Percentiles rank a stretch among this genome's conserved stretches.
Evolutionary conservation across 2,888 invertebrate genomes (phyloP).

Genomic region (Muscina levida): DNA sequence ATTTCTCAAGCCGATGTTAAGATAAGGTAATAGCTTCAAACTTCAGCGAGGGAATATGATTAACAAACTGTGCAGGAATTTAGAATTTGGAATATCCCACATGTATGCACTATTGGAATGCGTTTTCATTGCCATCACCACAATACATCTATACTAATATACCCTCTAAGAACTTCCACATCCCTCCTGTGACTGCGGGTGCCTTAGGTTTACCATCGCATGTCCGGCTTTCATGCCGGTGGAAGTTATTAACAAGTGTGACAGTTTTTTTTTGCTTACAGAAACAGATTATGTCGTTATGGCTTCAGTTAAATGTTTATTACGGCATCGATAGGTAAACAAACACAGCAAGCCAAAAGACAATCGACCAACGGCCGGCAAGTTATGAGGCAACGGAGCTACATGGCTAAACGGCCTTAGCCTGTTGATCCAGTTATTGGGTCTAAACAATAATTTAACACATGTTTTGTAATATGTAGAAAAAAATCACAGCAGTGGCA

Average conservation of each 20-base stretch:
- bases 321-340: conserved; percentile 55
- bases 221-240: not conserved
- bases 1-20: too few species aligned
- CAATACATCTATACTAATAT: too few species aligned
- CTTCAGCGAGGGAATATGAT: too few species aligned
- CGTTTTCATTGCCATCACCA: too few species aligned
- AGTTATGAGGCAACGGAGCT: conserved; percentile 32
- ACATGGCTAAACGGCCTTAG: conserved; percentile 39
- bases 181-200: not conserved
- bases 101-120: too few species aligned
- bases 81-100: too few species aligned
- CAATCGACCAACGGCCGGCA: not conserved
- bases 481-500: conserved; percentile 38
- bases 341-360: conserved; percentile 39
- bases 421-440: conserved; percentile 61
- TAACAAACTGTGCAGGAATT: too few species aligned
- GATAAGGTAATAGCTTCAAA: too few species aligned
- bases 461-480: conserved; percentile 47
- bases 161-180: too few species aligned
- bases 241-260: conserved; percentile 61
- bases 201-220: conserved; percentile 36
- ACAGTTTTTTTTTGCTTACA: conserved; percentile 46
- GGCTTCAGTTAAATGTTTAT: conserved; percentile 41
- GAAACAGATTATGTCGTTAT: conserved; percentile 47
- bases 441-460: conserved; percentile 52